Conservation (phyloP, 2,797 vertebrate genomes). For the Limnodromus scolopaceus region DNA sequence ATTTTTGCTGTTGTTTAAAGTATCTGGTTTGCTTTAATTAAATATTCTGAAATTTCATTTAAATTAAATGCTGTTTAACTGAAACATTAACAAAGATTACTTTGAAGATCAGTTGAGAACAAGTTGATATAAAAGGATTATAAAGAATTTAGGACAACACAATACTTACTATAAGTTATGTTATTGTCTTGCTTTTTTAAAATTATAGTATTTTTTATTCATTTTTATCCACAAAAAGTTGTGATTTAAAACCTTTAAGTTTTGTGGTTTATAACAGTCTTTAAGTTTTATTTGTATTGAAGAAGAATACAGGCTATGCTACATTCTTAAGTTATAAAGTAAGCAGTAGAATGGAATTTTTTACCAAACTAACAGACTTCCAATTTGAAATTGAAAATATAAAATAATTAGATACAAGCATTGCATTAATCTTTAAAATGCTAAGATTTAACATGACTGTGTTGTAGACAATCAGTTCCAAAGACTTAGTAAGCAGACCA, state of each 20-base stretch:
- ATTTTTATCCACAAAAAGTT: constrained; percentile 34
- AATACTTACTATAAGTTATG: constrained; percentile 35
- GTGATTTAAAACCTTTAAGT: constrained; percentile 27
- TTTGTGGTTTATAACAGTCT: not conserved
- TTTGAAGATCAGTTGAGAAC: not conserved
- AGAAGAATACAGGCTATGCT: not conserved
- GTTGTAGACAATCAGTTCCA: not conserved
- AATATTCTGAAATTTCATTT: not conserved
- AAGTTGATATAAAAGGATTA: not conserved
- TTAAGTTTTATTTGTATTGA: constrained; percentile 26
- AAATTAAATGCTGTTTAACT: not conserved
- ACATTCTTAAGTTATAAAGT: not conserved
- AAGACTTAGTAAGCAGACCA: not conserved
- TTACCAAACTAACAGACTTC: constrained; percentile 6
- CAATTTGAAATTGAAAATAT: not conserved
- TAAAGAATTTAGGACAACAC: constrained; percentile 7
- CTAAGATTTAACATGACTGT: not conserved
- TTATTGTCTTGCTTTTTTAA: constrained; percentile 3
- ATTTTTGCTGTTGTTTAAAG: not conserved
- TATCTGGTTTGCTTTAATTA: not conserved
- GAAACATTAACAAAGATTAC: not conserved
- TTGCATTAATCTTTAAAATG: not conserved
- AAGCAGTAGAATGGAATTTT: not conserved
- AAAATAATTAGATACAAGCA: not conserved
- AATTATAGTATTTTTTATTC: constrained; percentile 48